phyloP scores from a whole-genome alignment of 92 coral and sea anemone genomes.

The Parazoanthus swiftii region DNA sequence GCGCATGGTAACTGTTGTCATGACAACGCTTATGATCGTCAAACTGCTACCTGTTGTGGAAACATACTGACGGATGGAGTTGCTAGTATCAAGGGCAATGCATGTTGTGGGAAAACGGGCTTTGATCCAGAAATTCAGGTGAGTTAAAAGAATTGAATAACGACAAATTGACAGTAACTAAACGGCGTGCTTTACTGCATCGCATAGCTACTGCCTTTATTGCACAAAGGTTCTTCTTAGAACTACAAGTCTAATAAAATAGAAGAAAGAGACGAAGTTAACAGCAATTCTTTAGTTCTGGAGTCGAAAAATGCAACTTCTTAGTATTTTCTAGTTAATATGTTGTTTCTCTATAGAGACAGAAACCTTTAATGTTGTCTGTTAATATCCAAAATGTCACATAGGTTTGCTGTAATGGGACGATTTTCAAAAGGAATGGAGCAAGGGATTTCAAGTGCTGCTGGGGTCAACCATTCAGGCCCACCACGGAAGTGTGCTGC shows the following conservation, averaged over 20 bases:
- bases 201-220: no score
- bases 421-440: not conserved
- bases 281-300: not conserved
- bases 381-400: not conserved
- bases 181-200: no score
- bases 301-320: not conserved
- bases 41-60: slow-evolving; percentile 12
- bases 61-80: not conserved
- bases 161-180: no score
- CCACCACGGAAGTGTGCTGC: not conserved
- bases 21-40: not conserved
- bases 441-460: not conserved
- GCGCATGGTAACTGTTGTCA: slow-evolving; percentile 1
- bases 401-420: slow-evolving; percentile 3
- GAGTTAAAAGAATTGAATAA: not conserved
- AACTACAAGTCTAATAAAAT: not conserved
- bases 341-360: not conserved
- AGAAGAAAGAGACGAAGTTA: not conserved
- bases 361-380: not conserved
- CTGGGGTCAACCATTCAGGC: not conserved
- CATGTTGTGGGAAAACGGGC: not conserved
- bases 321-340: not conserved
- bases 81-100: not conserved
- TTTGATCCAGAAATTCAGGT: not conserved
- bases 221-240: not conserved